These are phyloP conservation scores for Melanophora roralis DNA, from an alignment of 2,888 invertebrate genomes.

Conservation along the genomic window DNA sequence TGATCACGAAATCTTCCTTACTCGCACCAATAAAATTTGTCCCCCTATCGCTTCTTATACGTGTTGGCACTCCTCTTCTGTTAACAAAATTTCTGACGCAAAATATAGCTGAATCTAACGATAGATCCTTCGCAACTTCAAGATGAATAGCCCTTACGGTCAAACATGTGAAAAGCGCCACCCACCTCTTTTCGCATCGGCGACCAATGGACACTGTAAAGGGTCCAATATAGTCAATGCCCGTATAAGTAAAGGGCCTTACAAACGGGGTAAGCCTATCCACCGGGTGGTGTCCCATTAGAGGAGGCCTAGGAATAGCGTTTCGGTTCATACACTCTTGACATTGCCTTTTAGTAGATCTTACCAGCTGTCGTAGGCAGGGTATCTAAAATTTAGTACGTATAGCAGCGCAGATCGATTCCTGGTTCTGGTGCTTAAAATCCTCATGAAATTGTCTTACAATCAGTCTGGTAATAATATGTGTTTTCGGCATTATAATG, in stretches of 20 bases:
- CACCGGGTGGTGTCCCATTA: slow-evolving; percentile 8
- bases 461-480: slow-evolving; percentile 10
- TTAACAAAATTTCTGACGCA: slow-evolving; percentile 43
- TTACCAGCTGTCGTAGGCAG: background rate
- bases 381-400: slow-evolving; percentile 16
- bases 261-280: background rate
- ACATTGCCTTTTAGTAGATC: background rate
- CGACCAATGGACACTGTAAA: background rate
- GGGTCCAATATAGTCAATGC: background rate
- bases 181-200: slow-evolving; percentile 15
- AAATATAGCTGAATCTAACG: slow-evolving; percentile 21
- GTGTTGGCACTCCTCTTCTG: slow-evolving; percentile 34
- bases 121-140: slow-evolving; percentile 1
- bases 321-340: background rate
- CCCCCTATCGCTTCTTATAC: slow-evolving; percentile 30
- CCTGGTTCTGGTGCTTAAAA: slow-evolving; percentile 34
- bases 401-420: slow-evolving; percentile 16
- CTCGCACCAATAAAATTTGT: slow-evolving; percentile 29
- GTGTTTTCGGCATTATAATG: slow-evolving; percentile 1
- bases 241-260: too few species aligned
- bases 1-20: background rate
- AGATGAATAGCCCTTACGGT: background rate
- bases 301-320: background rate
- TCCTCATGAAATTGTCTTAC: slow-evolving; percentile 17
- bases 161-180: background rate